Percentiles rank a stretch among this genome's conserved stretches.
Conservation (phyloP, 2,888 invertebrate species). For the Nomada flava region DNA sequence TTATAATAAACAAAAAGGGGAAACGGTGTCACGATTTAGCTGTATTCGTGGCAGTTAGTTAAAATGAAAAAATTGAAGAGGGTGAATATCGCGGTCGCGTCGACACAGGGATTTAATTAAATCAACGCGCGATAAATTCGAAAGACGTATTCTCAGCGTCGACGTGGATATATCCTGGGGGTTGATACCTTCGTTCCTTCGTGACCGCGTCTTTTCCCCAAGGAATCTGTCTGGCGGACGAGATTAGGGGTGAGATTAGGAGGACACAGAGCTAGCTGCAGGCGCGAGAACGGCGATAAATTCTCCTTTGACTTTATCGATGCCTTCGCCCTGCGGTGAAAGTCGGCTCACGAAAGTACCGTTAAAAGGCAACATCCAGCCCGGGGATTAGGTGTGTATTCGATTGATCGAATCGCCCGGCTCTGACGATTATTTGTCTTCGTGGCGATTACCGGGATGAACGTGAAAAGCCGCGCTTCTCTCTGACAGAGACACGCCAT, state of each 20-base stretch:
- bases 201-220: conserved; percentile 25
- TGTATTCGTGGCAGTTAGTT: conserved; percentile 67
- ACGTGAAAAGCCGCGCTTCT: neutral
- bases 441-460: conserved; percentile 26
- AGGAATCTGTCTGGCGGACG: conserved; percentile 51
- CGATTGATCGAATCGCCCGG: conserved; percentile 46
- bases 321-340: conserved; percentile 54
- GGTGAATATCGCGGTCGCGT: conserved; percentile 32
- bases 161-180: conserved; percentile 48
- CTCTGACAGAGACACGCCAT: neutral
- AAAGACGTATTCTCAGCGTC: conserved; percentile 63
- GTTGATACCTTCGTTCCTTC: neutral
- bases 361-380: conserved; percentile 64
- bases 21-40: neutral
- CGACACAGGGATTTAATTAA: conserved; percentile 72
- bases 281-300: conserved; percentile 67
- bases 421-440: conserved; percentile 57
- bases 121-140: conserved; percentile 77
- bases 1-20: too few relatives aligned
- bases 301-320: conserved; percentile 72
- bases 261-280: conserved; percentile 48
- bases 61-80: conserved; percentile 68
- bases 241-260: conserved; percentile 72
- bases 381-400: conserved; percentile 53
- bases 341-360: conserved; percentile 61